Base-by-base conservation (phyloP, 1,140 invertebrate genomes). In the Manduca sexta region DNA sequence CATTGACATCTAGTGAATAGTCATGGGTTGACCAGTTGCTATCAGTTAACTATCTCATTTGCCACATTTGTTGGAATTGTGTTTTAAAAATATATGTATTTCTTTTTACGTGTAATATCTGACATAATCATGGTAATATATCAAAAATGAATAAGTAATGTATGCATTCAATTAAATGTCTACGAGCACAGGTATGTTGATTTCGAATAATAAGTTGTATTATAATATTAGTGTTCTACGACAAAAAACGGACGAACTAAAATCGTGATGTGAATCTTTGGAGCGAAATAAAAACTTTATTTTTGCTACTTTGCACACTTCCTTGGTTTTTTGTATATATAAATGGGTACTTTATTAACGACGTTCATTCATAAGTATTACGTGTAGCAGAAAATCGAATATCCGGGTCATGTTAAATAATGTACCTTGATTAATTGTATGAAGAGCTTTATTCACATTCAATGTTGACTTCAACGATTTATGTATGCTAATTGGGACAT, bases 291-390 rank as follows among this genome's bases (percentile, higher is more conserved):
- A 52, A 62, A 58, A 57, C 30, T 29, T 43, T 52, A 45, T 52
- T 65, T 64, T 58, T 56, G 58, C 54, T 52, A 58, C 52, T 58
- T 50, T 40, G 41, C 30, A 45, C 33, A 44, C 55, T 57, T 65
- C 41, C 49, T 56, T 53, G 35, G 55, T 64, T 65, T 60, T 65
- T 65, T 44, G 41, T 41, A 51, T 54, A 54, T 46, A 38, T 49
- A 39, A 40, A 49, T 40, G 43, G 43, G 31, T 21, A 45, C 30
- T 45, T 12, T n/a, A 34, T 40, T 34, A 34, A 45, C 41, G 14
- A 30, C 14, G 26, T 4, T 43, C 31, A 45, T 35, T 45, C 29
- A 15, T 43, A 12, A 29, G 21, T 43, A 41, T 17, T 18, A 15
- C 29, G 13, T 43, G 8, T 31, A 39, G 13, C 30, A 46, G 13